Evolutionary conservation across 2,113 vertebrate genomes (phyloP), one percentile per base, ranked within the genome.

Genomic region (Ginglymostoma cirratum): DNA sequence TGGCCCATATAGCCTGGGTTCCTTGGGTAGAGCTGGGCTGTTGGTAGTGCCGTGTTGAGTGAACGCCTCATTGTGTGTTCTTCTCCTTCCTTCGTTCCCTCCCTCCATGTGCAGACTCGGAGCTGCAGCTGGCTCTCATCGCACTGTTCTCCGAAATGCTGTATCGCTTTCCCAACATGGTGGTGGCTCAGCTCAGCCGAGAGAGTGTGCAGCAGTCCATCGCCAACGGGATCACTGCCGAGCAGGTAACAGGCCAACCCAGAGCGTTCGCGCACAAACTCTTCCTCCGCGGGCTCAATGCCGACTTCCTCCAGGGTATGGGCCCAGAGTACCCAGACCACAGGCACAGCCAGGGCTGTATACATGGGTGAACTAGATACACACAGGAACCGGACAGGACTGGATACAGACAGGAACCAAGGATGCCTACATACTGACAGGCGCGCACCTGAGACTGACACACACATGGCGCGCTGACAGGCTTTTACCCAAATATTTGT

Each of bases 121-220:
- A 99, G 96, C 97, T 99, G 66, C 98, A 99, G 97, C 98, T 99
- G 0, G 98, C 99, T 3, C 97, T 99, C 93, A 98, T 99, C 5
- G 99, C 99, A 8, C 98, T 99, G 67, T 99, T 99, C 97, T 98
- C 98, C 23, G 99, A 99, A 96, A 98, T 99, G 98, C 97, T 99
- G n/a, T 99, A 99, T 96, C 98, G 98, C 24, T 99, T 99, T 96
- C 98, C 99, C 78, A 99, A 99, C 69, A 97, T 99, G 95, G 98
- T 98, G 61, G 99, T 99, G 86, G 99, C 98, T 0, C 98, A 99
- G 6, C 97, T 99, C 52, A 99, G 98, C 45, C 97, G 99, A 70
- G 99, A 99, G 96, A 99, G 98, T 0, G 98, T 99, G 85, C 99
- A 99, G 96, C 98, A 99, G 97, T 98, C 99, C 94, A 99, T 99